These are phyloP conservation scores for Lepilemur ruficaudatus DNA, from an alignment of 2,797 vertebrate genomes.

Conservation along the genomic window DNA sequence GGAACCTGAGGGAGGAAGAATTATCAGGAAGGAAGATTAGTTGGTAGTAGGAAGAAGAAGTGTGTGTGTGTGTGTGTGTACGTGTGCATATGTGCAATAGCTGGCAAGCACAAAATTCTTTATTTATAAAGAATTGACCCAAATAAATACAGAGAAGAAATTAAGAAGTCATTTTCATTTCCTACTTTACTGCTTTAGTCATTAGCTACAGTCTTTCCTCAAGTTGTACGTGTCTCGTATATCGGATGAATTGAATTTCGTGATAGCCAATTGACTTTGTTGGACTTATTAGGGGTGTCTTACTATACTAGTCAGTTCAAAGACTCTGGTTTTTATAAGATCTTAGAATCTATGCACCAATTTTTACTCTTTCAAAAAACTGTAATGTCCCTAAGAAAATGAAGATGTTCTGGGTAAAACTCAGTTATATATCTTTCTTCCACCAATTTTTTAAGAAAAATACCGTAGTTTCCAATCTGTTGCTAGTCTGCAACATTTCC, in stretches of 20 bases:
- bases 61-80: too few species aligned
- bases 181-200: neutral
- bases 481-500: neutral
- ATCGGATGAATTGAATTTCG: neutral
- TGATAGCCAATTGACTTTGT: neutral
- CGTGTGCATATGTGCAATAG: neutral
- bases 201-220: neutral
- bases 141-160: neutral
- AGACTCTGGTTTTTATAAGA: neutral
- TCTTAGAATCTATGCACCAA: neutral
- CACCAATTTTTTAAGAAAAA: neutral
- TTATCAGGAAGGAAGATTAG: neutral
- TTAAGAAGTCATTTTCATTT: neutral
- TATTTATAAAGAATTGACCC: neutral
- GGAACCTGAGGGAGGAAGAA: neutral
- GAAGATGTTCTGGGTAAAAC: neutral
- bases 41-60: neutral
- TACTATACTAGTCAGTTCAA: neutral
- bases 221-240: neutral
- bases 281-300: neutral
- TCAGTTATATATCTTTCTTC: neutral
- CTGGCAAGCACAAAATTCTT: neutral
- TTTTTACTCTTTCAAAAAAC: neutral
- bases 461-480: neutral
- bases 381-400: neutral